Conservation (phyloP, 92 coral and sea anemone genomes). For the Galaxea fascicularis region DNA sequence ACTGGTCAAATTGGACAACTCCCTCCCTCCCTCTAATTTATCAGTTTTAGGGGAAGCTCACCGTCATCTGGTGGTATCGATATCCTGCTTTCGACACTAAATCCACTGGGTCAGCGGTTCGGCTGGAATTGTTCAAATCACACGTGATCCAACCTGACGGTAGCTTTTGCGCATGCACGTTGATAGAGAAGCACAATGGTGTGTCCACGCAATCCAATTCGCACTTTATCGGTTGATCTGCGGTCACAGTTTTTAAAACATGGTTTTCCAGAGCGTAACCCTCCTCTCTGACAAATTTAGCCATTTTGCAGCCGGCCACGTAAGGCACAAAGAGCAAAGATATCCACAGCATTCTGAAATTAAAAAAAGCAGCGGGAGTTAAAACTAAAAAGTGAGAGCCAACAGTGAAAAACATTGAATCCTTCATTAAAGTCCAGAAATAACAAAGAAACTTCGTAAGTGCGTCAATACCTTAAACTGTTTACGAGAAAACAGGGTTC, state of each 20-base stretch:
- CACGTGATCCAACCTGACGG: constrained; percentile 5
- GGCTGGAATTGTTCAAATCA: constrained; percentile 24
- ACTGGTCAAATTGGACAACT: no score
- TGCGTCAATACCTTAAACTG: no score
- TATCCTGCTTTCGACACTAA: neutral
- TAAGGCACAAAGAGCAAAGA: neutral
- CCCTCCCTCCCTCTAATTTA: no score
- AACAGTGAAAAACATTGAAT: no score
- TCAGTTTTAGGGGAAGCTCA: no score
- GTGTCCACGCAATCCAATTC: neutral
- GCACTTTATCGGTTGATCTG: neutral
- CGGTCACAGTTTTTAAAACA: constrained; percentile 16
- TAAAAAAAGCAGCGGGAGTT: neutral
- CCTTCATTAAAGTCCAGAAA: no score
- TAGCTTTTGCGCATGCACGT: neutral
- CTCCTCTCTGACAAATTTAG: constrained; percentile 6
- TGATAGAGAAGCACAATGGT: constrained; percentile 26
- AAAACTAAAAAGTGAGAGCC: neutral
- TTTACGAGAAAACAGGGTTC: no score
- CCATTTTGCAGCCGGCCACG: constrained; percentile 17
- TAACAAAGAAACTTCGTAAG: no score
- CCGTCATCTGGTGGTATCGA: constrained; percentile 21
- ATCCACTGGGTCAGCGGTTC: constrained; percentile 10
- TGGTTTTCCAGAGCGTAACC: neutral
- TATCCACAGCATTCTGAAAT: constrained; percentile 15